These are phyloP conservation scores for Parascotia fuliginaria DNA, from an alignment of 2,888 invertebrate species.

Conservation along the genomic window DNA sequence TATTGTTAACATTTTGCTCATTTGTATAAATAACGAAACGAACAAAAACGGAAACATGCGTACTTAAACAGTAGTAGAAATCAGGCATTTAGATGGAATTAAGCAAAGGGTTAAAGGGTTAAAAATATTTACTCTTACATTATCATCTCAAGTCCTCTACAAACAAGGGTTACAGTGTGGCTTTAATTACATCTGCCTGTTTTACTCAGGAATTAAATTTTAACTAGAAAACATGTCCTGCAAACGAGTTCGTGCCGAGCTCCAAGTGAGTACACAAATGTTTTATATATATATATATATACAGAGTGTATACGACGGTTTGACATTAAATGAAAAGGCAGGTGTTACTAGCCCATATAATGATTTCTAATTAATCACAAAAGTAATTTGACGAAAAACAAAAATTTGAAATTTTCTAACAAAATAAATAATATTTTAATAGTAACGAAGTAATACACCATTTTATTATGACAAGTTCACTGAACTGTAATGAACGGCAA, in stretches of 20 bases:
- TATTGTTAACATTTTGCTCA: conserved; percentile 27
- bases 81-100: conserved; percentile 38
- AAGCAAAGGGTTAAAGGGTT: conserved; percentile 48
- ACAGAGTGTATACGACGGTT: too few species aligned
- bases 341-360: too few species aligned
- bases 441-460: too few species aligned
- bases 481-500: too few species aligned
- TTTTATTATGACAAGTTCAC: too few species aligned
- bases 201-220: conserved; percentile 53
- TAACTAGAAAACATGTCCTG: conserved; percentile 52
- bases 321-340: too few species aligned
- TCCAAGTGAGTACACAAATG: conserved; percentile 27
- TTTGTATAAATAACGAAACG: conserved; percentile 17
- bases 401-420: too few species aligned
- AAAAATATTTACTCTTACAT: conserved; percentile 63
- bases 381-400: too few species aligned
- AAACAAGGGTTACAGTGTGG: conserved; percentile 61
- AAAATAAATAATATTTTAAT: too few species aligned
- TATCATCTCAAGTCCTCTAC: conserved; percentile 62
- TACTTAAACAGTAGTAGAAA: conserved; percentile 15
- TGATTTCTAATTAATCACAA: too few species aligned
- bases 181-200: conserved; percentile 63
- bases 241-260: conserved; percentile 24
- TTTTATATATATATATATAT: conserved; percentile 47
- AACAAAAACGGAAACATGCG: conserved; percentile 11